Evolutionary conservation across 2,888 invertebrate genomes (phyloP).

Genomic region (Thymelicus sylvestris): DNA sequence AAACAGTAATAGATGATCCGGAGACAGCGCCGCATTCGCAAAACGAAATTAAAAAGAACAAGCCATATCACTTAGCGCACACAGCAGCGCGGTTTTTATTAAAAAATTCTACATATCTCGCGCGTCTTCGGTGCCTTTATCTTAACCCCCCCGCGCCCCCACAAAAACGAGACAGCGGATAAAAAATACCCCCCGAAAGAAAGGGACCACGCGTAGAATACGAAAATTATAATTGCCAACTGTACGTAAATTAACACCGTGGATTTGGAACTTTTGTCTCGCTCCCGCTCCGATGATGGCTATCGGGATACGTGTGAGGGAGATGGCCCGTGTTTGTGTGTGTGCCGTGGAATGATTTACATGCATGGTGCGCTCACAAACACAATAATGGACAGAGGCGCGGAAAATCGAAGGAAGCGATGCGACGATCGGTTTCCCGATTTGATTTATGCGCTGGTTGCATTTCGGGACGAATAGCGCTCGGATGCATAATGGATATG

Average conservation of each 20-base stretch:
- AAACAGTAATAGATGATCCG: slow-evolving; percentile 76
- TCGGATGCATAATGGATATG: slow-evolving; percentile 67
- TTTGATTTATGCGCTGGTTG: slow-evolving; percentile 61
- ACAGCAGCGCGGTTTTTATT: slow-evolving; percentile 81
- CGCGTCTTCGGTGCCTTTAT: slow-evolving; percentile 77
- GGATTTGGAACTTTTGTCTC: slow-evolving; percentile 68
- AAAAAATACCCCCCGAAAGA: slow-evolving; percentile 73
- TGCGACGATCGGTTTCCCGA: slow-evolving; percentile 71
- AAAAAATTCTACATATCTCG: slow-evolving; percentile 84
- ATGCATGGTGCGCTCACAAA: slow-evolving; percentile 75
- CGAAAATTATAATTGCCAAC: slow-evolving; percentile 84
- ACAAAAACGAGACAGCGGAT: slow-evolving; percentile 66
- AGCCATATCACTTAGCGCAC: slow-evolving; percentile 84
- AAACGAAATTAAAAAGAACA: slow-evolving; percentile 84
- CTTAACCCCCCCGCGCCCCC: slow-evolving; percentile 69
- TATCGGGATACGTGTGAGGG: slow-evolving; percentile 50
- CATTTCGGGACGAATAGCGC: slow-evolving; percentile 47
- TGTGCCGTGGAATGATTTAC: slow-evolving; percentile 69
- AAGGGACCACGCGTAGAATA: slow-evolving; percentile 70
- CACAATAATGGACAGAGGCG: slow-evolving; percentile 75
- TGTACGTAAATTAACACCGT: slow-evolving; percentile 83
- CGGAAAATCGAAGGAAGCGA: slow-evolving; percentile 77
- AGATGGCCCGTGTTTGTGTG: slow-evolving; percentile 65
- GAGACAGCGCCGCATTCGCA: slow-evolving; percentile 69
- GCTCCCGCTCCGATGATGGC: slow-evolving; percentile 47